Evolutionary conservation across 2,888 invertebrate species (phyloP).

Genomic region (Falcaria lacertinaria): DNA sequence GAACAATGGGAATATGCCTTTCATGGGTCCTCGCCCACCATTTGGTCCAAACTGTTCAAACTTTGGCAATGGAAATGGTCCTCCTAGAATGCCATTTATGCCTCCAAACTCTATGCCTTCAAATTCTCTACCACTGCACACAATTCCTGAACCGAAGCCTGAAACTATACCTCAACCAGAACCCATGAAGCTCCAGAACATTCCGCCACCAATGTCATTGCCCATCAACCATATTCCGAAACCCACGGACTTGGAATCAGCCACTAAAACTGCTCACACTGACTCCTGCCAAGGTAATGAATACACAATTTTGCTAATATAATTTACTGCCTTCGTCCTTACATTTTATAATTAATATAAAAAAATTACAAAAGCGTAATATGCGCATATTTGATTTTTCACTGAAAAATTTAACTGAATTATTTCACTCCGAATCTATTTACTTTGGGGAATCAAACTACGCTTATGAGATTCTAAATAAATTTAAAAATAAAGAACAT

Average conservation of each 20-base stretch:
- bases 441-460: too few species aligned
- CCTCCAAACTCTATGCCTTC: slow-evolving; percentile 35
- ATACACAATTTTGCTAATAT: slow-evolving; percentile 4
- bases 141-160: slow-evolving; percentile 36
- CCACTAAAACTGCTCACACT: slow-evolving; percentile 76
- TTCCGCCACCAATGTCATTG: slow-evolving; percentile 81
- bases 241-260: slow-evolving; percentile 48
- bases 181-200: slow-evolving; percentile 79
- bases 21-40: slow-evolving; percentile 58
- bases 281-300: slow-evolving; percentile 52
- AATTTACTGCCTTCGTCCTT: too few species aligned
- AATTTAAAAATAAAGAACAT: too few species aligned
- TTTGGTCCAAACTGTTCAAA: slow-evolving; percentile 61
- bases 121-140: slow-evolving; percentile 26
- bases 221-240: slow-evolving; percentile 81
- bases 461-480: too few species aligned
- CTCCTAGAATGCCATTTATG: slow-evolving; percentile 52
- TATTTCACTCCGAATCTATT: too few species aligned
- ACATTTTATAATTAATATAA: too few species aligned
- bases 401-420: too few species aligned
- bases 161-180: slow-evolving; percentile 49
- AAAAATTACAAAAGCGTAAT: too few species aligned
- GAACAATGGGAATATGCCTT: slow-evolving; percentile 48
- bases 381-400: too few species aligned
- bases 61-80: slow-evolving; percentile 43